Evolutionary conservation across 2,888 invertebrate genomes (phyloP).

Genomic region (Leptura quadrifasciata): DNA sequence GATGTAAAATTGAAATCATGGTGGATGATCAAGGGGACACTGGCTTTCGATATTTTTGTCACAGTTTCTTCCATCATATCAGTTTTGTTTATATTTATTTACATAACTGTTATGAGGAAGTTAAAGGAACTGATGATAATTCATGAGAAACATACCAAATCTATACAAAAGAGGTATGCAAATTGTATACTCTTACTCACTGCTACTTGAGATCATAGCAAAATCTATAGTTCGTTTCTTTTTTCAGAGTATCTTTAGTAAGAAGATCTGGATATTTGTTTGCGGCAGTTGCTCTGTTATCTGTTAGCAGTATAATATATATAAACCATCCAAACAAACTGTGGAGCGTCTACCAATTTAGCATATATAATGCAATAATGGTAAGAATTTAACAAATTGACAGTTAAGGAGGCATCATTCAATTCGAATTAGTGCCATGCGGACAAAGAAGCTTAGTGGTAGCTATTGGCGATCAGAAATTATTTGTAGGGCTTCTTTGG

Average conservation of each 20-base stretch:
- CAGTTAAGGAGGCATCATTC: too few relatives aligned
- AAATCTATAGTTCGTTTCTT: slow-evolving; percentile 40
- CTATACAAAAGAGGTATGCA: slow-evolving; percentile 76
- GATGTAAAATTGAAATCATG: slow-evolving; percentile 77
- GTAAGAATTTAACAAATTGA: slow-evolving; percentile 72
- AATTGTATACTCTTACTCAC: not conserved
- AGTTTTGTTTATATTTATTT: slow-evolving; percentile 81
- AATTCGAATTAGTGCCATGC: too few relatives aligned
- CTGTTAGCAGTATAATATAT: slow-evolving; percentile 79
- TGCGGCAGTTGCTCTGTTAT: slow-evolving; percentile 77
- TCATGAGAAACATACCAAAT: slow-evolving; percentile 78
- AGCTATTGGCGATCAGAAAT: too few relatives aligned
- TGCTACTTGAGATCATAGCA: not conserved
- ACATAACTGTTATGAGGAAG: slow-evolving; percentile 80
- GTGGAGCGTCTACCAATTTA: slow-evolving; percentile 78
- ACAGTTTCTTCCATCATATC: slow-evolving; percentile 82
- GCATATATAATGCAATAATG: slow-evolving; percentile 76
- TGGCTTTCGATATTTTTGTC: slow-evolving; percentile 80
- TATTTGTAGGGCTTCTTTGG: too few relatives aligned
- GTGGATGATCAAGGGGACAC: slow-evolving; percentile 79
- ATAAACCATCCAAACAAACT: slow-evolving; percentile 77
- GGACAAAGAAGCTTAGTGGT: too few relatives aligned
- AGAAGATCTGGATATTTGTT: slow-evolving; percentile 79
- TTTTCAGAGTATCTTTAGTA: slow-evolving; percentile 78
- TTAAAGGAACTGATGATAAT: slow-evolving; percentile 78